Evolutionary conservation across 2,888 invertebrate species (phyloP).

Genomic region (Drosophila lutescens): DNA sequence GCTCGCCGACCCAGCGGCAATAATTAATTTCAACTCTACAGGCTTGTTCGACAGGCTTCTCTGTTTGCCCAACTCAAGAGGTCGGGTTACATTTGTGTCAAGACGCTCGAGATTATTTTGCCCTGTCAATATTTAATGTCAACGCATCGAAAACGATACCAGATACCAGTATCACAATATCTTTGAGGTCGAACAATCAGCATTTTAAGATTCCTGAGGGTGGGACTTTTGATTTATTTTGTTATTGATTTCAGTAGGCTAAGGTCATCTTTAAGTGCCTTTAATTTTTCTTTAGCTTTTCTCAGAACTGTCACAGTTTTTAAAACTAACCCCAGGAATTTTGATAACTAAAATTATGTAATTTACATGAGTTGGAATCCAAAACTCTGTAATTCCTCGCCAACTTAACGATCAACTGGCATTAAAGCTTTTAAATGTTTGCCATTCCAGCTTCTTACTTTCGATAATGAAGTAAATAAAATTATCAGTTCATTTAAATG

Average conservation of each 20-base stretch:
- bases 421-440: not conserved
- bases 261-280: constrained; percentile 2
- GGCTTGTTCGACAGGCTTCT: constrained; percentile 50
- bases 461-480: not conserved
- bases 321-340: too few relatives aligned
- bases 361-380: too few relatives aligned
- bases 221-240: not conserved
- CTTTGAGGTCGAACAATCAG: constrained; percentile 10
- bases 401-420: too few relatives aligned
- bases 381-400: too few relatives aligned
- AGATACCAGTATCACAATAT: constrained; percentile 7
- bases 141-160: constrained; percentile 29
- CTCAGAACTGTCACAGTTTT: not conserved
- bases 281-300: not conserved
- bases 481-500: constrained; percentile 10
- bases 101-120: constrained; percentile 65
- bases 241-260: constrained; percentile 4
- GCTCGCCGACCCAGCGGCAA: constrained; percentile 56
- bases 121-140: constrained; percentile 65
- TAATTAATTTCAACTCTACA: constrained; percentile 63
- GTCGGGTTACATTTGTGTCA: constrained; percentile 67
- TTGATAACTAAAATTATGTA: too few relatives aligned
- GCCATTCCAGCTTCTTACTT: not conserved
- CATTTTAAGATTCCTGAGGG: constrained; percentile 3
- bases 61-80: constrained; percentile 50